Base-by-base conservation (phyloP, 2,113 vertebrate genomes). In the Pluvialis apricaria region DNA sequence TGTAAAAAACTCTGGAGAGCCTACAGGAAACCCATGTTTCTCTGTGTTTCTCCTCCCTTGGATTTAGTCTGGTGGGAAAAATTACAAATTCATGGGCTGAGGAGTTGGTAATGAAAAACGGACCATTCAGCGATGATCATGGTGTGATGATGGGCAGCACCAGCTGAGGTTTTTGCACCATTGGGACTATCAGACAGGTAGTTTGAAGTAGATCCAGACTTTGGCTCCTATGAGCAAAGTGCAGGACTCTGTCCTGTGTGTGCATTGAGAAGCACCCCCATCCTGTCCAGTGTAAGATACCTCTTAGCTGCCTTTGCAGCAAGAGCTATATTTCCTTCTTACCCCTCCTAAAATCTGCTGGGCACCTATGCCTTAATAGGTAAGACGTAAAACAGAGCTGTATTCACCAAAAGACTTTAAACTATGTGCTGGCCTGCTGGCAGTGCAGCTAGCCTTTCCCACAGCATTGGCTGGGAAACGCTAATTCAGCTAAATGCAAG, bases 11-110 rank as follows among this genome's bases (percentile, higher is more conserved):
- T 36, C 21, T 8, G 8, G 66, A 57, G 13, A 61, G 3, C 38
- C 40, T 20, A 4, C 0, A 3, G 24, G 42, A 62, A 91, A 19
- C 7, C 10, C 1, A 0, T 44, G 11, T 66, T 47, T 58, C 52
- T 62, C 13, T 40, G 12, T 7, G n/a, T 55, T 57, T 47, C 15
- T 42, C 31, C 32, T 76, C n/a, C 24, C n/a, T 28, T 10, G 4
- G 45, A 58, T 60, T 86, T 64, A 88, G 6, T n/a, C 45, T 69
- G 66, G 22, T 7, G 8, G 57, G 11, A 61, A 85, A 94, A 81
- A 65, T 32, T 9, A 65, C 3, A 42, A 61, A 85, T 38, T 69
- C 19, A 19, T 22, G 60, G 32, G 7, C 60, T 87, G 32, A 25
- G 15, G 68, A n/a, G 38, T 18, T 79, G 26, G 51, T 45, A 51